A percentile compares a stretch with the other conserved stretches of the same genome.
Evolutionary conservation across 2,113 vertebrate genomes (phyloP).

Genomic region (Nyctibius bracteatus): DNA sequence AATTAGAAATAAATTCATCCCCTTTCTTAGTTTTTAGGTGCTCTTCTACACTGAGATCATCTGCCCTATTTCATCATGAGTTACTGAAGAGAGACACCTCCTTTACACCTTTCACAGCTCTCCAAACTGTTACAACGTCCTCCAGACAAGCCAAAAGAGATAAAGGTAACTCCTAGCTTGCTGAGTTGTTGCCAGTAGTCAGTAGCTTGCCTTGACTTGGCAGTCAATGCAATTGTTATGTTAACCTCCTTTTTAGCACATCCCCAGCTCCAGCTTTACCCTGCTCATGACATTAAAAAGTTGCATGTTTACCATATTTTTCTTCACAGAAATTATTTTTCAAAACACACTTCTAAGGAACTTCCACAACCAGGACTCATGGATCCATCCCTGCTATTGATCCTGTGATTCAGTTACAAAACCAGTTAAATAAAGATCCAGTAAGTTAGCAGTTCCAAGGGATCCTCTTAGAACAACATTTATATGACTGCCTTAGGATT

Average conservation of each 20-base stretch:
- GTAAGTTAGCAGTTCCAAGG: not conserved
- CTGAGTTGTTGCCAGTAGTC: not conserved
- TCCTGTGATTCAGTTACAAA: not conserved
- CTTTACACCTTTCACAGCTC: not conserved
- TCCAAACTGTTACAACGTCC: not conserved
- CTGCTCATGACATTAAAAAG: not conserved
- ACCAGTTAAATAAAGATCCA: not conserved
- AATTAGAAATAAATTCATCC: not conserved
- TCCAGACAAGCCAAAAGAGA: not conserved
- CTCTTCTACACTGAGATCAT: not conserved
- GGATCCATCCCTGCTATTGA: not conserved
- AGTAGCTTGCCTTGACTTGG: not conserved
- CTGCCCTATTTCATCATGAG: not conserved
- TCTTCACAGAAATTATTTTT: not conserved
- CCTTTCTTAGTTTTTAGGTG: not conserved
- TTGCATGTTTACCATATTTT: not conserved
- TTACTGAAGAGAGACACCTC: not conserved
- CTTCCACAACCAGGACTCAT: not conserved
- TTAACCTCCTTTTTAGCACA: not conserved
- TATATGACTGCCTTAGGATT: accelerated
- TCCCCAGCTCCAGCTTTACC: not conserved
- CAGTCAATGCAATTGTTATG: not conserved
- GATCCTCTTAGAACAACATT: not conserved
- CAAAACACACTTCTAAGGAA: not conserved
- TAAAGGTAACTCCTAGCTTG: not conserved